Base-by-base conservation (phyloP, 35 echinoderm and acorn worm species). In the Eucidaris tribuloides region DNA sequence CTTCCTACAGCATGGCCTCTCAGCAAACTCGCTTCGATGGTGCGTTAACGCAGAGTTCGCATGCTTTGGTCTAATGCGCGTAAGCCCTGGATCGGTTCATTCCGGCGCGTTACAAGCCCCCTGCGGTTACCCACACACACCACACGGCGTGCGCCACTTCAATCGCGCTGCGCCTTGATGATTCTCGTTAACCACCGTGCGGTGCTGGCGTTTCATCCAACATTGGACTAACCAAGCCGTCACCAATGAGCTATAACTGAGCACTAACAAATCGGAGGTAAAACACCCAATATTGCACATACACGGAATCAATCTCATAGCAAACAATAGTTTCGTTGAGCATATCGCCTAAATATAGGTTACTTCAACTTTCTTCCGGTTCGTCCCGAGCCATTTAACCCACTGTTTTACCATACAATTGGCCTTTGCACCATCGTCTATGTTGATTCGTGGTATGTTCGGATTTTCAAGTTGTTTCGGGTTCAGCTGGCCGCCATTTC, bases 321-420 rank as follows among this genome's bases (percentile, higher is more conserved):
- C 70, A 34, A 40, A 72, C 19, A 84, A 81, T 34, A 62, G 81
- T 56, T 99, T 99, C 63, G 88, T 87, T n/a, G 83, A 89, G 46
- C 78, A 93, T 4, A 99, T 99, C 7, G 96, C 93, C 46, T 86
- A 93, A 78, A 82, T 64, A 46, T 99, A 99, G 96, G 96, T 99
- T 20, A 93, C 90, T 58, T 99, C 93, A 22, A 99, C 93, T 40
- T 99, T 99, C 50, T 93, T 99, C 31, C 86, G 90, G 28, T 89
- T 66, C 48, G 96, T 99, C n/a, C 57, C 93, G 42, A 86, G 90
- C 22, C 96, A 90, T 5, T 82, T 99, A 34, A 23, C 93, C 24
- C 74, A 93, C 28, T 93, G 93, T 78, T 40, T 89, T 7, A 90
- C 90, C 27, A 82, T 99, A n/a, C n/a, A n/a, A n/a, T n/a, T n/a